Evolutionary conservation across 2,888 invertebrate genomes (phyloP).

Genomic region (Lepetodrilus schrolli): DNA sequence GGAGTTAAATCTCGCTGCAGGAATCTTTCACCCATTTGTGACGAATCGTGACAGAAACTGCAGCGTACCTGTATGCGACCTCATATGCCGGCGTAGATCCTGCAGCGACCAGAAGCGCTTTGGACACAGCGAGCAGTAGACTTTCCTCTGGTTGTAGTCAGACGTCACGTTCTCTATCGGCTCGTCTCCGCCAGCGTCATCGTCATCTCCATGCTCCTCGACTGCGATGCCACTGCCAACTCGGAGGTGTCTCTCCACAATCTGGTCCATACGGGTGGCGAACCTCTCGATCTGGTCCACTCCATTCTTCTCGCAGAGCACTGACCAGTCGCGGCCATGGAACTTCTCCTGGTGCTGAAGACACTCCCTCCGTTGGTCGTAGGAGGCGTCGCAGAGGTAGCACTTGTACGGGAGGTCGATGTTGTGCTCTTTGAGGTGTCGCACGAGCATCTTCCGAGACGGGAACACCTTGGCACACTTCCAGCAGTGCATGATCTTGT

Average conservation of each 20-base stretch:
- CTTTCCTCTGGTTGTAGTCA: slow-evolving; percentile 69
- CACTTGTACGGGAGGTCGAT: slow-evolving; percentile 85
- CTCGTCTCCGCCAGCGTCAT: slow-evolving; percentile 40
- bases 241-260: slow-evolving; percentile 60
- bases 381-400: slow-evolving; percentile 92
- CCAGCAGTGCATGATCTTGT: slow-evolving; percentile 71
- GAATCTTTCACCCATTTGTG: too few relatives aligned
- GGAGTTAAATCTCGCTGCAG: too few relatives aligned
- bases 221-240: slow-evolving; percentile 38
- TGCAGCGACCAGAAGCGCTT: slow-evolving; percentile 96
- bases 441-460: slow-evolving; percentile 65
- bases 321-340: slow-evolving; percentile 86
- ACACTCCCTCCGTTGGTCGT: slow-evolving; percentile 85
- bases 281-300: slow-evolving; percentile 65
- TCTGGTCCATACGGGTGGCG: slow-evolving; percentile 65
- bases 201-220: neutral
- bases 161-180: slow-evolving; percentile 55
- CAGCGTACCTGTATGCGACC: slow-evolving; percentile 83
- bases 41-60: too few relatives aligned
- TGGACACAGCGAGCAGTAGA: slow-evolving; percentile 87
- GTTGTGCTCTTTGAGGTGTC: slow-evolving; percentile 72
- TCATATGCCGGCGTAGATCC: slow-evolving; percentile 93
- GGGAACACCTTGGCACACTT: slow-evolving; percentile 67
- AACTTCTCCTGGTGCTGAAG: slow-evolving; percentile 86
- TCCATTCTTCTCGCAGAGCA: slow-evolving; percentile 79